phyloP scores from a whole-genome alignment of 2,888 invertebrate genomes.

The Microctonus aethiopoides region DNA sequence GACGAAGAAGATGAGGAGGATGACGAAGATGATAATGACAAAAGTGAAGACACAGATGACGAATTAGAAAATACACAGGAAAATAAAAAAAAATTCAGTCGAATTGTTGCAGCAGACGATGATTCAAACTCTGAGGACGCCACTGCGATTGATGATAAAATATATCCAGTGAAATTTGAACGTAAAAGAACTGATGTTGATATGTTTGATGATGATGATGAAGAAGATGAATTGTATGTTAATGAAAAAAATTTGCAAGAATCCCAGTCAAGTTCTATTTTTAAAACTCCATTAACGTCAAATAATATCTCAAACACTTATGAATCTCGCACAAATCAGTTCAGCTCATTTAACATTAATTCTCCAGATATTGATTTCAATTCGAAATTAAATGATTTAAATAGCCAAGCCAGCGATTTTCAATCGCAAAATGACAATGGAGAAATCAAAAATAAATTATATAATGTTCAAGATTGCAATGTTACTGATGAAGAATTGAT shows the following conservation, averaged over 20 bases:
- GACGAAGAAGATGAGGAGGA: slow-evolving; percentile 66
- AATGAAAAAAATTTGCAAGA: slow-evolving; percentile 41
- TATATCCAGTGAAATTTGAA: slow-evolving; percentile 19
- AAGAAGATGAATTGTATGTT: slow-evolving; percentile 37
- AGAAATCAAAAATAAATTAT: slow-evolving; percentile 62
- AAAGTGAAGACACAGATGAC: slow-evolving; percentile 39
- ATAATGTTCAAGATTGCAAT: slow-evolving; percentile 55
- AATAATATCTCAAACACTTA: not conserved
- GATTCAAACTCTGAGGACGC: slow-evolving; percentile 43
- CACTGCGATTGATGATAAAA: slow-evolving; percentile 10
- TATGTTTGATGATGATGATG: slow-evolving; percentile 42
- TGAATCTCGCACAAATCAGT: slow-evolving; percentile 1
- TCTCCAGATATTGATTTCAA: not conserved
- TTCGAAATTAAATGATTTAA: not conserved
- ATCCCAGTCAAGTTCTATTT: slow-evolving; percentile 41
- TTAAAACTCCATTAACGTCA: slow-evolving; percentile 49
- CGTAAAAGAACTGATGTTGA: slow-evolving; percentile 46
- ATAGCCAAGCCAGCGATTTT: not conserved
- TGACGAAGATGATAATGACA: slow-evolving; percentile 38
- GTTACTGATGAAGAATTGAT: slow-evolving; percentile 69
- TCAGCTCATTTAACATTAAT: not conserved
- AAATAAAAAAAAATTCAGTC: slow-evolving; percentile 46
- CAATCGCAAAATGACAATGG: not conserved
- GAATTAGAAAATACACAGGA: slow-evolving; percentile 39
- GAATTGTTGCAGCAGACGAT: slow-evolving; percentile 55